A percentile compares a stretch with the other conserved stretches of the same genome.
Evolutionary conservation across 2,888 invertebrate genomes (phyloP).

Genomic region (Synergus japonicus): DNA sequence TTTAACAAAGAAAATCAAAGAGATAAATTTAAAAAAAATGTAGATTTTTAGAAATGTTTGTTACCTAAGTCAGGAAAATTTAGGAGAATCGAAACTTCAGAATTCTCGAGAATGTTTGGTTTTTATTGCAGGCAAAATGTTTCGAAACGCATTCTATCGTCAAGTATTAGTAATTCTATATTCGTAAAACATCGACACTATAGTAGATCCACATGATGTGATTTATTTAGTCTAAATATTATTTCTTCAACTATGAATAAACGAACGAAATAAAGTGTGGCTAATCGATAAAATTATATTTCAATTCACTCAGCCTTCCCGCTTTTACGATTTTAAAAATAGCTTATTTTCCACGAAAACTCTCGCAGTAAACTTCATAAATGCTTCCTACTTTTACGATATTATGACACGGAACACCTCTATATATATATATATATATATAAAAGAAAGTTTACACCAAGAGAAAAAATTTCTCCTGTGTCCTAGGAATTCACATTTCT

Average conservation of each 20-base stretch:
- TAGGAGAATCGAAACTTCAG: not conserved
- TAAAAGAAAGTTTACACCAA: not conserved
- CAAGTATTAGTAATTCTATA: slow-evolving; percentile 18
- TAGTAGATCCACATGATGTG: not conserved
- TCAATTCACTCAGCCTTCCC: slow-evolving; percentile 13
- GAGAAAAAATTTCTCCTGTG: not conserved
- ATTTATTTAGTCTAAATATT: not conserved
- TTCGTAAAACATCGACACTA: slow-evolving; percentile 11
- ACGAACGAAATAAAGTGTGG: not conserved
- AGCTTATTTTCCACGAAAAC: slow-evolving; percentile 4
- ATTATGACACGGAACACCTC: not conserved
- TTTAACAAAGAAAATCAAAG: slow-evolving; percentile 2
- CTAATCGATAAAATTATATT: not conserved
- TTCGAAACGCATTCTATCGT: slow-evolving; percentile 17
- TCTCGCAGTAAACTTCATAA: not conserved
- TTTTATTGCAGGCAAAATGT: slow-evolving; percentile 32
- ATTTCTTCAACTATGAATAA: not conserved
- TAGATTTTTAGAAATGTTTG: not conserved
- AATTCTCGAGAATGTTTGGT: not conserved
- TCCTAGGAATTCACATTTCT: not conserved
- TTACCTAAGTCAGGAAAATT: not conserved
- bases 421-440: not conserved
- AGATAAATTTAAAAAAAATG: slow-evolving; percentile 8
- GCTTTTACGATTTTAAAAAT: not conserved
- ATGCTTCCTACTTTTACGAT: not conserved